Evolutionary conservation across 2,888 invertebrate species (phyloP).

Genomic region (Strigamia crassipes): DNA sequence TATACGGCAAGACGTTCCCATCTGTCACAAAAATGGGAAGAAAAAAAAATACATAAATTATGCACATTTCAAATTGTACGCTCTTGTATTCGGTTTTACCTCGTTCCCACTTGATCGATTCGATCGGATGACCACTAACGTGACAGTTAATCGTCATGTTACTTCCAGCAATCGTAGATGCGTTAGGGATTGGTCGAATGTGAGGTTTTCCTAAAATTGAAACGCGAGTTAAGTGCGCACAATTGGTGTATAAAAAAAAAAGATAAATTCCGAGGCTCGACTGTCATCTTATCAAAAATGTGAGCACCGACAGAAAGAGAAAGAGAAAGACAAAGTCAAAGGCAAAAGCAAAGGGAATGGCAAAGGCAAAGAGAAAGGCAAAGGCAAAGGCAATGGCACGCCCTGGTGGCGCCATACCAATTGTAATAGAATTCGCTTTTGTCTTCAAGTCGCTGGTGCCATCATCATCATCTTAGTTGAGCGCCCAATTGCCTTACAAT

Average conservation of each 20-base stretch:
- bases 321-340: no score
- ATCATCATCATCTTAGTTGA: background rate
- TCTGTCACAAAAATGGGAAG: slow-evolving; percentile 53
- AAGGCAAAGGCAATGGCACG: background rate
- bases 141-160: slow-evolving; percentile 76
- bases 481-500: slow-evolving; percentile 8
- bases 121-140: slow-evolving; percentile 80
- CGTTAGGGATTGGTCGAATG: slow-evolving; percentile 77
- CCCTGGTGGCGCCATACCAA: background rate
- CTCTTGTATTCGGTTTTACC: slow-evolving; percentile 57
- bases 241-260: no score
- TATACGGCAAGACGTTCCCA: slow-evolving; percentile 56
- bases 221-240: background rate
- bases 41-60: background rate
- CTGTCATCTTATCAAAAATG: no score
- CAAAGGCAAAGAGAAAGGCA: no score
- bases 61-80: background rate
- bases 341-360: no score
- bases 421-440: background rate
- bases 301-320: no score
- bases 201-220: slow-evolving; percentile 71
- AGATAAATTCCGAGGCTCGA: no score
- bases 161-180: slow-evolving; percentile 79
- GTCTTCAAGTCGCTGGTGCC: background rate
- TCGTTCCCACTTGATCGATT: slow-evolving; percentile 79